Conservation (phyloP, 2,113 vertebrate species). For the Malurus elegans region DNA sequence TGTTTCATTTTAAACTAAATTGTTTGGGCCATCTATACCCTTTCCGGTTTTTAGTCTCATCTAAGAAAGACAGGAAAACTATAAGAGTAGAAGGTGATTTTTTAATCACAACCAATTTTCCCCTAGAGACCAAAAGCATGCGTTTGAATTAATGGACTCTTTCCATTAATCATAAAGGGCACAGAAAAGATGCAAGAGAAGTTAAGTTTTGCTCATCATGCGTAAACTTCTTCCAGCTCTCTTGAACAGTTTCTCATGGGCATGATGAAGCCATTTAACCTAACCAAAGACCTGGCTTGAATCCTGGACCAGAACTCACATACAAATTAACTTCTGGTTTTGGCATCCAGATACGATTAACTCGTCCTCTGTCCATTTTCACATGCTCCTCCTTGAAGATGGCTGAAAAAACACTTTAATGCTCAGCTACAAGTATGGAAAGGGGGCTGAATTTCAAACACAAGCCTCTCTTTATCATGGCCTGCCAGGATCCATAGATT, state of each 20-base stretch:
- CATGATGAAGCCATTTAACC: background rate
- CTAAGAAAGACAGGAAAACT: background rate
- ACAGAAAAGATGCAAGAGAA: background rate
- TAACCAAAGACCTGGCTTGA: slow-evolving; percentile 13
- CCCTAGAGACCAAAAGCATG: background rate
- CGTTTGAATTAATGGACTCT: background rate
- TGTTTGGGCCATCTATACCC: background rate
- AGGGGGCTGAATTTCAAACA: background rate
- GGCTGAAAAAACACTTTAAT: background rate
- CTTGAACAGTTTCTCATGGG: background rate
- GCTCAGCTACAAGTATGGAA: background rate
- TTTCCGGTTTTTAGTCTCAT: background rate
- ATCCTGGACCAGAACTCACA: background rate
- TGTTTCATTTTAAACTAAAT: background rate
- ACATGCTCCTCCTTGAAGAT: background rate
- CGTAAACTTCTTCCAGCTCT: background rate
- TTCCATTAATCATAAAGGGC: slow-evolving; percentile 3
- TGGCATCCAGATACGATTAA: background rate
- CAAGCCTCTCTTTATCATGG: background rate
- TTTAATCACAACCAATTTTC: background rate
- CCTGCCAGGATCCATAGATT: background rate
- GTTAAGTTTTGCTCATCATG: background rate
- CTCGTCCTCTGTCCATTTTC: background rate
- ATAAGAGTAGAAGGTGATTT: background rate
- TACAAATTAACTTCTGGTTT: slow-evolving; percentile 18